Base-by-base conservation (phyloP, 2,797 vertebrate genomes). In the Crossoptilon crossoptilon region DNA sequence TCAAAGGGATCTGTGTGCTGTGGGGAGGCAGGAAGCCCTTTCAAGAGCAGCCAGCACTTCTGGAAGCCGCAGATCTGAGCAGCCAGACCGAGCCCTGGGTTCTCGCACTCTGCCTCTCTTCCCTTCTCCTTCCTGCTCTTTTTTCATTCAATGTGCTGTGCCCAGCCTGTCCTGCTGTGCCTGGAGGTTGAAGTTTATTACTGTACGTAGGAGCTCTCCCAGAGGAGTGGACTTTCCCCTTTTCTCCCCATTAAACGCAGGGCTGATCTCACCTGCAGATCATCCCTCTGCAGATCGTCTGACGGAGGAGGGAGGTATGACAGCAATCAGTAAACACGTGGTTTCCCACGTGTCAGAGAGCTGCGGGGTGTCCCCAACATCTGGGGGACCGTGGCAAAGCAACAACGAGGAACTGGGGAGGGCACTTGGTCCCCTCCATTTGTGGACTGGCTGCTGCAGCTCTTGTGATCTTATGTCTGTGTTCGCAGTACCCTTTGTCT, bases 11-110 rank as follows among this genome's bases (percentile, higher is more conserved):
- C 59, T 66, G 37, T 29, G 68, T 63, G 53, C 48, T 24, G 8
- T 70, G n/a, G 64, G 64, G 22, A 80, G 84, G 80, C 92, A 96
- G 94, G 94, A 95, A 96, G 14, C 66, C 76, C 87, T 96, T 94
- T 96, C 82, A 96, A 89, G 84, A 78, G 55, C 41, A 81, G 94
- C 84, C 95, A 96, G 82, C 5, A 0, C 72, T 84, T 91, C 39
- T 93, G 75, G 44, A 48, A 64, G 49, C 70, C 46, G 80, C 76
- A 89, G 89, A 92, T 96, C 69, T 89, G 82, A 92, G 44, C 29
- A 71, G 81, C 24, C 7, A 2, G 68, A 39, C 24, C 3, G 9
- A 74, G 44, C 49, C 63, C 69, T 69, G 37, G 46, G 27, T n/a
- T 79, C 27, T 71, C 66, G 26, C 46, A 27, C 41, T 80, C 37